A percentile compares a stretch with the other conserved stretches of the same genome.
phyloP scores from a whole-genome alignment of 2,888 invertebrate species.

The Drosophila dives region DNA sequence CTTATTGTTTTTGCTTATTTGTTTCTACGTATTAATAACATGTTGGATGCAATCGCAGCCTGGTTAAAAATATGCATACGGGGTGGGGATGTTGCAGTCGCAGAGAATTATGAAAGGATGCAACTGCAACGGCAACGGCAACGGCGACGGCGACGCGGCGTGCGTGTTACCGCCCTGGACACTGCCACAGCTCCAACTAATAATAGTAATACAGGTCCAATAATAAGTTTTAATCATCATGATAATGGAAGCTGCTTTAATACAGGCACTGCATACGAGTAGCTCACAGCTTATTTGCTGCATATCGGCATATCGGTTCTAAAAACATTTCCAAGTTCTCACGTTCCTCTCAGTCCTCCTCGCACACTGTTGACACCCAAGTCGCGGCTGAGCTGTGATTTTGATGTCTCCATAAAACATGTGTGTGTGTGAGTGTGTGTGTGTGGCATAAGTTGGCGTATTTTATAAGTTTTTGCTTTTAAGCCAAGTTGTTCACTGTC shows the following conservation, averaged over 20 bases:
- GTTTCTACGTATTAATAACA: conserved; percentile 81
- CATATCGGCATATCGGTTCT: conserved; percentile 19
- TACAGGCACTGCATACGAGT: conserved; percentile 34
- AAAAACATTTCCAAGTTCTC: conserved; percentile 19
- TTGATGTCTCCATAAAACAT: conserved; percentile 76
- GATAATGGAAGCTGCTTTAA: conserved; percentile 72
- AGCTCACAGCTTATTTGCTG: conserved; percentile 45
- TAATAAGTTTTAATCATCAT: conserved; percentile 81
- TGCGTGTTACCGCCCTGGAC: conserved; percentile 68
- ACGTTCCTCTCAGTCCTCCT: not conserved
- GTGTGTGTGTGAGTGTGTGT: conserved; percentile 20
- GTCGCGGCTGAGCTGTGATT: conserved; percentile 29
- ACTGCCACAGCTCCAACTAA: conserved; percentile 53
- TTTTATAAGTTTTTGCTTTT: conserved; percentile 65
- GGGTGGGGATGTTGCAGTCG: conserved; percentile 7
- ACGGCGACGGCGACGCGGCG: conserved; percentile 53
- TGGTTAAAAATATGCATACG: conserved; percentile 77
- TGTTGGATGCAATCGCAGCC: conserved; percentile 76
- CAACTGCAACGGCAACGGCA: conserved; percentile 31
- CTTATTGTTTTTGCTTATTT: conserved; percentile 81
- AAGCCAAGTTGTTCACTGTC: conserved; percentile 33
- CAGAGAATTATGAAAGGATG: conserved; percentile 73
- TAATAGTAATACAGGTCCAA: conserved; percentile 78
- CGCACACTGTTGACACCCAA: conserved; percentile 36
- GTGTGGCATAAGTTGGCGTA: conserved; percentile 51